These are phyloP conservation scores for Leptinotarsa peninsularis DNA, from an alignment of 2,888 invertebrate genomes.

Conservation along the genomic window DNA sequence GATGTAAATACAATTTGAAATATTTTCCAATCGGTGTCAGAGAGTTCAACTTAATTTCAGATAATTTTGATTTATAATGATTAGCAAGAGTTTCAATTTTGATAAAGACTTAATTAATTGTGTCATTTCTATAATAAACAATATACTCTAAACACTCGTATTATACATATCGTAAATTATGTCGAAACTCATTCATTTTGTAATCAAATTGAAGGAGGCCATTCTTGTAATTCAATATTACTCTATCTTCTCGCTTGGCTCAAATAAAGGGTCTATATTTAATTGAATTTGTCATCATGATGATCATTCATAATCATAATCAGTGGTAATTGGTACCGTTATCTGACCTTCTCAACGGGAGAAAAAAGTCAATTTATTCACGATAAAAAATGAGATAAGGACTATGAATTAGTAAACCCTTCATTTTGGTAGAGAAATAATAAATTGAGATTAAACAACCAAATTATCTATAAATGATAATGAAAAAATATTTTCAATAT, in stretches of 20 bases:
- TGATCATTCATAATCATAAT: not conserved
- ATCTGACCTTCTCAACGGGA: not conserved
- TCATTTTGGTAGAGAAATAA: too few relatives aligned
- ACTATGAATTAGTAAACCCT: too few relatives aligned
- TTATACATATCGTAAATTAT: slow-evolving; percentile 34
- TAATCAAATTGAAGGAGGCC: slow-evolving; percentile 19
- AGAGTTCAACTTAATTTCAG: slow-evolving; percentile 59
- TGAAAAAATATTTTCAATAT: too few relatives aligned
- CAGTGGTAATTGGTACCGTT: not conserved
- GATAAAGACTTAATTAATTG: slow-evolving; percentile 54
- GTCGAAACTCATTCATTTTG: slow-evolving; percentile 35
- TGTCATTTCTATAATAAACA: slow-evolving; percentile 54
- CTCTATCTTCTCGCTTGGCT: not conserved
- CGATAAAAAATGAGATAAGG: too few relatives aligned
- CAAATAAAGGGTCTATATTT: not conserved
- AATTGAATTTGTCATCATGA: not conserved
- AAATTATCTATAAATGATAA: too few relatives aligned
- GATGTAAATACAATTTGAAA: slow-evolving; percentile 58
- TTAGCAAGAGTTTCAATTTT: slow-evolving; percentile 47
- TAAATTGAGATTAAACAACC: too few relatives aligned
- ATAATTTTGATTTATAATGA: slow-evolving; percentile 55
- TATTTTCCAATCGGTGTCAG: slow-evolving; percentile 56
- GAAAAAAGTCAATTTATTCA: not conserved
- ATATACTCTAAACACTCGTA: slow-evolving; percentile 44
- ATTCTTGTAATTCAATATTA: slow-evolving; percentile 13